A percentile compares a stretch with the other conserved stretches of the same genome.
Evolutionary conservation across 2,113 vertebrate genomes (phyloP).

Genomic region (Xiphophorus hellerii): DNA sequence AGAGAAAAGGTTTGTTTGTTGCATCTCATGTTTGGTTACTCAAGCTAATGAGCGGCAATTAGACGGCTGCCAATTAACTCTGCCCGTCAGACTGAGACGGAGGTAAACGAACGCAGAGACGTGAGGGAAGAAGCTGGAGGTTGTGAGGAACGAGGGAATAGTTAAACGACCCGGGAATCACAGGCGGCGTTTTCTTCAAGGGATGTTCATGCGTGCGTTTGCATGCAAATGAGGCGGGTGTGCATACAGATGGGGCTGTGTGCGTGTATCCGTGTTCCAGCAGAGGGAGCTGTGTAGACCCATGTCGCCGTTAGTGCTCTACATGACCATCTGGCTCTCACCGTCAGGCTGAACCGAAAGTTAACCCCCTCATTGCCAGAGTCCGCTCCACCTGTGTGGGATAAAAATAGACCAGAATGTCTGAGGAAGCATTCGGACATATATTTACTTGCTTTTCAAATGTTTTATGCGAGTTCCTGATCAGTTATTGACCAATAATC

Average conservation of each 20-base stretch:
- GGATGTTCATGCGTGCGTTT: conserved; percentile 30
- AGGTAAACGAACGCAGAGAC: conserved; percentile 47
- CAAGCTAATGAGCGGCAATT: conserved; percentile 78
- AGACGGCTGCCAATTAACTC: conserved; percentile 81
- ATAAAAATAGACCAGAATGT: neutral
- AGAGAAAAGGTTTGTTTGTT: conserved; percentile 49
- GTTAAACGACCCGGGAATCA: conserved; percentile 59
- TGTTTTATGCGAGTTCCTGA: neutral
- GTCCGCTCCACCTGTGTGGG: neutral
- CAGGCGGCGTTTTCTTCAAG: conserved; percentile 34
- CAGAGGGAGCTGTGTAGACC: conserved; percentile 73
- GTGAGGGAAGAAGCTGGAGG: conserved; percentile 52
- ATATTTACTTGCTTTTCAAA: neutral
- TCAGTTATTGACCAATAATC: neutral
- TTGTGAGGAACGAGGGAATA: conserved; percentile 1
- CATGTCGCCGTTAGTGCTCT: conserved; percentile 69
- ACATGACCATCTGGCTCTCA: conserved; percentile 81
- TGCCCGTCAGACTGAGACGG: conserved; percentile 76
- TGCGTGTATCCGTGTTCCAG: conserved; percentile 59
- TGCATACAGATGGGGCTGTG: conserved; percentile 38
- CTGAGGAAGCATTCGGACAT: neutral
- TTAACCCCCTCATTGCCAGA: conserved; percentile 68
- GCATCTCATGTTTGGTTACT: conserved; percentile 71
- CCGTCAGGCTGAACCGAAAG: conserved; percentile 67
- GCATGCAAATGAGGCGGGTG: conserved; percentile 42